phyloP scores from a whole-genome alignment of 2,888 invertebrate genomes.

The Nemotelus pantherinus region DNA sequence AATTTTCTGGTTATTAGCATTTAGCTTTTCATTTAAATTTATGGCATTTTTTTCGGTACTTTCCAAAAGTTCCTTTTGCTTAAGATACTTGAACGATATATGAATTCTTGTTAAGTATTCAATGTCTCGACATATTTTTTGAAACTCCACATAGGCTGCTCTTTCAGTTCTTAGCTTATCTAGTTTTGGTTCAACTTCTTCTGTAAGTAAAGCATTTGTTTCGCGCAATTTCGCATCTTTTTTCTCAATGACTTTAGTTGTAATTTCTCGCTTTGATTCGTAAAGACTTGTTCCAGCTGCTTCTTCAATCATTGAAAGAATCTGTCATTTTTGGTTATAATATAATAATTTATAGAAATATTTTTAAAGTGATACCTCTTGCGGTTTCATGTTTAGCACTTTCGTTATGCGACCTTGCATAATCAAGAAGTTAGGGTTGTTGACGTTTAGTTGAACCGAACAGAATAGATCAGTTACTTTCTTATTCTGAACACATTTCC shows the following conservation, averaged over 20 bases:
- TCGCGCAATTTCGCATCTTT: slow-evolving; percentile 91
- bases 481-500: slow-evolving; percentile 88
- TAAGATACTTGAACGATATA: slow-evolving; percentile 65
- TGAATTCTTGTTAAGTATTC: slow-evolving; percentile 79
- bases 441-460: slow-evolving; percentile 96
- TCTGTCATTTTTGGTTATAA: slow-evolving; percentile 65
- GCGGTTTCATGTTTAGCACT: slow-evolving; percentile 98
- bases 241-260: slow-evolving; percentile 87
- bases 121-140: slow-evolving; percentile 84
- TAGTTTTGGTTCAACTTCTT: slow-evolving; percentile 92
- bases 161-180: slow-evolving; percentile 87
- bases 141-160: slow-evolving; percentile 85
- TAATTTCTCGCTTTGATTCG: slow-evolving; percentile 88
- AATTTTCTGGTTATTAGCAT: slow-evolving; percentile 69
- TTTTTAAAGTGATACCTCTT: slow-evolving; percentile 72
- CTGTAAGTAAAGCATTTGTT: slow-evolving; percentile 78
- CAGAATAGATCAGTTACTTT: slow-evolving; percentile 94
- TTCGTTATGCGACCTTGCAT: slow-evolving; percentile 99
- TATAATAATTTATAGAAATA: slow-evolving; percentile 5
- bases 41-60: slow-evolving; percentile 68
- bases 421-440: slow-evolving; percentile 98
- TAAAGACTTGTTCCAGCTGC: slow-evolving; percentile 98
- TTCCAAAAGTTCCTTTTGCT: slow-evolving; percentile 64
- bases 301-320: slow-evolving; percentile 97
- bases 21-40: slow-evolving; percentile 68